Evolutionary conservation across 2,113 vertebrate species (phyloP), one percentile per base, ranked within the genome.

Genomic region (Podocnemis expansa): DNA sequence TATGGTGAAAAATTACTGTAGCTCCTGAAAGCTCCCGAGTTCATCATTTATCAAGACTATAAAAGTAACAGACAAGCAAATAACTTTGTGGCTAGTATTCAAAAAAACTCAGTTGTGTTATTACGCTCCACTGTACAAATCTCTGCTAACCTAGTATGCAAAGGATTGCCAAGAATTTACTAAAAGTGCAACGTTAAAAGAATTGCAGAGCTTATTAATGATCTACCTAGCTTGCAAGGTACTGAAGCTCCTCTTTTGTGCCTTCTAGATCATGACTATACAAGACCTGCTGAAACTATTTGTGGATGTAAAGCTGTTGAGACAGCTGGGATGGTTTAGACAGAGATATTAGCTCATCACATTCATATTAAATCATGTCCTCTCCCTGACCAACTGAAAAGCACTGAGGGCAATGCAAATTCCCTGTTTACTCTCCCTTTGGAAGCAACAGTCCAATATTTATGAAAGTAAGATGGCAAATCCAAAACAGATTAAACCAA

Each of bases 41-140:
- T 92, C 89, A 79, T 25, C 83, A 41, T 38, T 88, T 63, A 93
- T 13, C 52, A 25, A 67, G 88, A 63, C 52, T 34, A n/a, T 67
- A n/a, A 78, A 85, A 90, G 88, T 89, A 56, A 76, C 27, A 56
- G 87, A 41, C 82, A 93, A 83, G 86, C 92, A 96, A 94, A 91
- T 19, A 95, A 34, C n/a, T 58, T 45, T 82, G 52, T 84, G 29
- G 60, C 52, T 81, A 88, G 85, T 82, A 76, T 87, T 93, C 38
- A 92, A 85, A 45, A 82, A 76, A 75, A 78, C 16, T 4, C 90
- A 78, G 75, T n/a, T 38, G 22, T 38, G 60, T 84, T n/a, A 67
- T 91, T 89, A 79, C 83, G 89, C 43, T 76, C 82, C 86, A 29
- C 85, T 92, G 83, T 87, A 93, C 86, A 92, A 29, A 82, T 0